phyloP scores from a whole-genome alignment of 2,113 vertebrate genomes.

The Garra rufa region DNA sequence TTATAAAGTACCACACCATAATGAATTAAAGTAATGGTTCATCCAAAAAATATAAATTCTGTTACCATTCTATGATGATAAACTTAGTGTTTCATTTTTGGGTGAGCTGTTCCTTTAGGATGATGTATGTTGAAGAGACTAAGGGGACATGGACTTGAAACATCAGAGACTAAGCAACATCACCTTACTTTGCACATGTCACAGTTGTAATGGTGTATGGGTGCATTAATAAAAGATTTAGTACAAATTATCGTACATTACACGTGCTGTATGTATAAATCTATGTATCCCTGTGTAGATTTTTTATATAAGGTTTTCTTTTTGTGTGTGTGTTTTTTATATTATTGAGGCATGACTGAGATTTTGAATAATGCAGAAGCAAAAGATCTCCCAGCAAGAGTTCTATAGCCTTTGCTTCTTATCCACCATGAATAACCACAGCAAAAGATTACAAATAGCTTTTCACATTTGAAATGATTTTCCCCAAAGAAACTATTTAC shows the following conservation, averaged over 20 bases:
- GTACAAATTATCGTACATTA: conserved; percentile 46
- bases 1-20: neutral
- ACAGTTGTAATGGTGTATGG: conserved; percentile 53
- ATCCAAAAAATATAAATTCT: neutral
- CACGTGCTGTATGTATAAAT: conserved; percentile 50
- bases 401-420: neutral
- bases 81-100: neutral
- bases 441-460: conserved; percentile 16
- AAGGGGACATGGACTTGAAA: neutral
- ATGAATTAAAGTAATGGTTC: neutral
- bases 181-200: conserved; percentile 40
- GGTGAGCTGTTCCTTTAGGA: neutral
- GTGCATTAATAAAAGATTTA: conserved; percentile 48
- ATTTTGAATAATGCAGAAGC: conserved; percentile 1
- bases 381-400: neutral
- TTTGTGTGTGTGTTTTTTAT: conserved; percentile 8
- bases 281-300: conserved; percentile 41
- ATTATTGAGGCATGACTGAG: neutral
- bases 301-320: conserved; percentile 40
- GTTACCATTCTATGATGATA: neutral
- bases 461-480: neutral
- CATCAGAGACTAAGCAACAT: neutral
- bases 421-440: neutral
- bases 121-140: neutral
- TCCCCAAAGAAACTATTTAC: neutral